Percentiles rank a stretch among this genome's conserved stretches.
These are phyloP conservation scores for Mormyrus hasselquistii DNA, from an alignment of 2,797 vertebrate genomes.

Conservation along the genomic window DNA sequence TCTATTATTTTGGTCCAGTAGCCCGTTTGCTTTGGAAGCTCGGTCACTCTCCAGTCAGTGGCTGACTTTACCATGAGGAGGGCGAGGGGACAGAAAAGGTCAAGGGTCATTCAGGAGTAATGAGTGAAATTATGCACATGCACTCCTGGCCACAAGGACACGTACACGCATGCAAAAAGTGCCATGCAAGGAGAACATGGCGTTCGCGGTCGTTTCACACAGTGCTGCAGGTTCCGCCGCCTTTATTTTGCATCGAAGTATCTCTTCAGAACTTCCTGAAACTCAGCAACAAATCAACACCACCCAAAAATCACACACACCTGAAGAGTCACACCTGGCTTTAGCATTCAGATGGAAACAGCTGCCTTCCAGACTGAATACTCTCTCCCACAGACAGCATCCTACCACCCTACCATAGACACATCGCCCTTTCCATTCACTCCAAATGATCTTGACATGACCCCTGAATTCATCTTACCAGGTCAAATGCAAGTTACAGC, in stretches of 20 bases:
- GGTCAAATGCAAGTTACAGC: too few species aligned
- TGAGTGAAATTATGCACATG: background rate
- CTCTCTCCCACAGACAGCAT: background rate
- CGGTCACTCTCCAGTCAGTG: background rate
- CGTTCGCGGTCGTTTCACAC: slow-evolving; percentile 15
- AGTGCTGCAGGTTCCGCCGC: background rate
- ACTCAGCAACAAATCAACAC: background rate
- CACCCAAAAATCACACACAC: background rate
- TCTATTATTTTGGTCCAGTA: background rate
- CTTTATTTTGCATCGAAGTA: too few species aligned
- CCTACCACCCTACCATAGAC: background rate
- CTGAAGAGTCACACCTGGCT: background rate
- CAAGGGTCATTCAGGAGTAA: background rate
- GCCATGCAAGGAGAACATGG: background rate
- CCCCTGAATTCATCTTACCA: too few species aligned
- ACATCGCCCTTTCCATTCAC: background rate
- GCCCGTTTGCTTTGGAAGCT: background rate
- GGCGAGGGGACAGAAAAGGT: background rate
- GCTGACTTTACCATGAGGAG: background rate
- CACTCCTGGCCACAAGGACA: background rate
- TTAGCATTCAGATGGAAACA: background rate
- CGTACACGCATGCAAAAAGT: background rate
- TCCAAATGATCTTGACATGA: background rate
- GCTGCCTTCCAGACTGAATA: background rate
- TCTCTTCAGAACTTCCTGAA: background rate